These are phyloP conservation scores for Agrotis segetum DNA, from an alignment of 2,888 invertebrate genomes.

Conservation along the genomic window DNA sequence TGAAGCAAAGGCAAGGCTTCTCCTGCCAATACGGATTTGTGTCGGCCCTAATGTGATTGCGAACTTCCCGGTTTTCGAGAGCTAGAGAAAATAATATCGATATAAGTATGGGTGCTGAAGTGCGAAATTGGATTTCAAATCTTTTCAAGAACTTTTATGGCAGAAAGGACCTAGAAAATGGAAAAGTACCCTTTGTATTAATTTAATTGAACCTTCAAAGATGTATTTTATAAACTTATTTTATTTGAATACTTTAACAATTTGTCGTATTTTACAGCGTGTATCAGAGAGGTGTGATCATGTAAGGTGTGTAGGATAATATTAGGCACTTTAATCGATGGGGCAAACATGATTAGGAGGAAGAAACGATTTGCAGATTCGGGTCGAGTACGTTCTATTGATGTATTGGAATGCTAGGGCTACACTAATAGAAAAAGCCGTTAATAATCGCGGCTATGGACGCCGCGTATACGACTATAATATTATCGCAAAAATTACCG, in stretches of 20 bases:
- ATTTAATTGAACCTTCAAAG: conserved; percentile 1
- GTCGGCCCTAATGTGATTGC: conserved; percentile 61
- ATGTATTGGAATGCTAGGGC: no score
- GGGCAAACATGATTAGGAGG: no score
- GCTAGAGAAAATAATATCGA: conserved; percentile 51
- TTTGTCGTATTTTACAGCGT: no score
- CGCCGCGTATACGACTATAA: no score
- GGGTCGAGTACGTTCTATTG: no score
- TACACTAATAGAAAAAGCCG: no score
- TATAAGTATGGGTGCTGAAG: conserved; percentile 43
- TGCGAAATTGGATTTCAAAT: conserved; percentile 56
- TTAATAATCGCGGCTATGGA: no score
- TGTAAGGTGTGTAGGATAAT: no score
- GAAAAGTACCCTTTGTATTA: conserved; percentile 15
- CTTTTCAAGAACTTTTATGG: conserved; percentile 45
- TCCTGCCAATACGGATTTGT: conserved; percentile 60
- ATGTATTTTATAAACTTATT: not conserved
- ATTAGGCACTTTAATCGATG: no score
- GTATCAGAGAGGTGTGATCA: no score
- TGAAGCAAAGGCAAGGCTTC: conserved; percentile 55
- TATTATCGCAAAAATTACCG: no score
- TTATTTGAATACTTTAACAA: not conserved
- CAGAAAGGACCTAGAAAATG: conserved; percentile 28
- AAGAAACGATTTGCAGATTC: no score
- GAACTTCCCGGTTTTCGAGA: conserved; percentile 52